These are phyloP conservation scores for Dicaeum eximium DNA, from an alignment of 2,113 vertebrate species.

Conservation along the genomic window DNA sequence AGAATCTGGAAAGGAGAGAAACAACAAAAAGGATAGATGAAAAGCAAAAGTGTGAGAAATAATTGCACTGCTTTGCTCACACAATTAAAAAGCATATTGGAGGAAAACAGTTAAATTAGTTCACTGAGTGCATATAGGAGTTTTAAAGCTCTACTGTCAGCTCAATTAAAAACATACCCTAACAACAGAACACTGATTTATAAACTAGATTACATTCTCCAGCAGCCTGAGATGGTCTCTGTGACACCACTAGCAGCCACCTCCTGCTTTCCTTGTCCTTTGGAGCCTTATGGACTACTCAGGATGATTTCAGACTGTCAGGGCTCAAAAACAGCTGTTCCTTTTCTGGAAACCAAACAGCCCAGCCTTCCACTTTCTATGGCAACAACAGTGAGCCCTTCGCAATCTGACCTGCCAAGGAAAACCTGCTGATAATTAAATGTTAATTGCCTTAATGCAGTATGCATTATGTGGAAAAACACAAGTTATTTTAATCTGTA, in stretches of 20 bases:
- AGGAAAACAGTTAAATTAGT: constrained; percentile 60
- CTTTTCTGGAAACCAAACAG: constrained; percentile 58
- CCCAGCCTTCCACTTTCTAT: constrained; percentile 60
- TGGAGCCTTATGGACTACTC: constrained; percentile 23
- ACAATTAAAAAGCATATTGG: neutral
- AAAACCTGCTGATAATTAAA: constrained; percentile 87
- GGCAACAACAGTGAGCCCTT: constrained; percentile 62
- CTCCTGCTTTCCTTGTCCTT: constrained; percentile 4
- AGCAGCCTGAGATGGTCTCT: constrained; percentile 66
- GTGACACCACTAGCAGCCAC: constrained; percentile 45
- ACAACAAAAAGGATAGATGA: neutral
- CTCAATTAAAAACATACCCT: constrained; percentile 55
- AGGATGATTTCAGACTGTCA: constrained; percentile 50
- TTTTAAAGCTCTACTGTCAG: constrained; percentile 48
- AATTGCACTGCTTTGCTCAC: neutral
- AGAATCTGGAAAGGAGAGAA: neutral
- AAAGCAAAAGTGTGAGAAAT: neutral
- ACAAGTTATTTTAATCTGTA: constrained; percentile 69
- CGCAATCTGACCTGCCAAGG: constrained; percentile 79
- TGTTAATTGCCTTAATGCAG: constrained; percentile 86
- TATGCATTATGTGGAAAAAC: constrained; percentile 67
- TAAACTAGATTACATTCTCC: constrained; percentile 69
- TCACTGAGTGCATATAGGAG: neutral
- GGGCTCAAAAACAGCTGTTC: constrained; percentile 51
- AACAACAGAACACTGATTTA: constrained; percentile 51